phyloP scores from a whole-genome alignment of 1,140 invertebrate species.

The Reticulitermes speratus region DNA sequence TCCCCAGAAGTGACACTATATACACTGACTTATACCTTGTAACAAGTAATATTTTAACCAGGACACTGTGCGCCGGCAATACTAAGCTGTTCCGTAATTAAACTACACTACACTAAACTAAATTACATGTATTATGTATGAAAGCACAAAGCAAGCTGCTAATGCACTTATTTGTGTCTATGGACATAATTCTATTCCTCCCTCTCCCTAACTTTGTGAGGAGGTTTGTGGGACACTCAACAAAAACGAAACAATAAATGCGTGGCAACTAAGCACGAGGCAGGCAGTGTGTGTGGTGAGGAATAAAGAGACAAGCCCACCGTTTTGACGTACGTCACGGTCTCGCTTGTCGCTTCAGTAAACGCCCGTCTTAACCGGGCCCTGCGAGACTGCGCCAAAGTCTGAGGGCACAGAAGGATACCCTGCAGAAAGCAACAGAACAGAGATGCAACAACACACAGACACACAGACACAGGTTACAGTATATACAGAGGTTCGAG shows the following conservation, averaged over 20 bases:
- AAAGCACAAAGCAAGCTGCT: too few relatives aligned
- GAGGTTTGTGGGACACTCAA: background rate
- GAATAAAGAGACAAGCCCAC: constrained; percentile 52
- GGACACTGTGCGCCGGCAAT: too few relatives aligned
- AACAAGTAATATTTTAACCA: too few relatives aligned
- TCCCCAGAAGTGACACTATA: too few relatives aligned
- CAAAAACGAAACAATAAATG: constrained; percentile 2
- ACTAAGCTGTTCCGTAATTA: too few relatives aligned
- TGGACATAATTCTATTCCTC: background rate
- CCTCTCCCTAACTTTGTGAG: background rate
- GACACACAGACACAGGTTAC: constrained; percentile 22
- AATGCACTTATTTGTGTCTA: too few relatives aligned
- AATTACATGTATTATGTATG: too few relatives aligned
- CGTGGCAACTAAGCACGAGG: constrained; percentile 1
- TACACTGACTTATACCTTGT: too few relatives aligned
- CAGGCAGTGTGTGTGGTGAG: background rate
- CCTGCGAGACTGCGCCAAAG: constrained; percentile 79
- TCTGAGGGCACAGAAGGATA: constrained; percentile 82
- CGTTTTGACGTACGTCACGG: constrained; percentile 84
- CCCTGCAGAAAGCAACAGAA: constrained; percentile 54
- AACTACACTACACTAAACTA: too few relatives aligned
- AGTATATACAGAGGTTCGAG: background rate
- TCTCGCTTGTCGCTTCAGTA: constrained; percentile 84
- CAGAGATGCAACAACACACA: constrained; percentile 21
- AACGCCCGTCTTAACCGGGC: constrained; percentile 78